Conservation (phyloP, 1,140 invertebrate species). For the Microplitis demolitor region DNA sequence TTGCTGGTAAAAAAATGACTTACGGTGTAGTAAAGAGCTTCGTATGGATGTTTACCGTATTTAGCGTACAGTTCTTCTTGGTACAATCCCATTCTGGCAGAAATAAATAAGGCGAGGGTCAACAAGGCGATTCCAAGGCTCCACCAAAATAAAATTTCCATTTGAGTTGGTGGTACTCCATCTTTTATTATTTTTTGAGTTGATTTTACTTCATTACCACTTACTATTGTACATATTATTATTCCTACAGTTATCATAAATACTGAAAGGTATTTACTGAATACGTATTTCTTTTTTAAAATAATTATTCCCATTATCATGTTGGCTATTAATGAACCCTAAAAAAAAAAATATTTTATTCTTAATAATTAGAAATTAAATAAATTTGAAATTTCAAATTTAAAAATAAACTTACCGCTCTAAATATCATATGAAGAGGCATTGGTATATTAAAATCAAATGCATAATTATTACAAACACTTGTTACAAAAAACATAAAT, state of each 20-base stretch:
- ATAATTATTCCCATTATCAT: constrained; percentile 94
- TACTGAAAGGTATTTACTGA: constrained; percentile 90
- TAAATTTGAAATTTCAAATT: background rate
- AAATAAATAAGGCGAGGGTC: constrained; percentile 88
- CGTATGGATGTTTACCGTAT: constrained; percentile 92
- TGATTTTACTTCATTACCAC: constrained; percentile 70
- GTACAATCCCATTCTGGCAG: constrained; percentile 95
- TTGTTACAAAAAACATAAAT: constrained; percentile 88
- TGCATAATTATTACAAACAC: constrained; percentile 95
- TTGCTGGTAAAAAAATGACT: constrained; percentile 28
- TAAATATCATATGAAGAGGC: constrained; percentile 98
- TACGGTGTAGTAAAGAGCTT: constrained; percentile 92
- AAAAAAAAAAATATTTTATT: constrained; percentile 29
- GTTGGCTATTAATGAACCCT: constrained; percentile 96
- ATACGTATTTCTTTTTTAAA: constrained; percentile 81
- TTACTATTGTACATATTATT: constrained; percentile 88
- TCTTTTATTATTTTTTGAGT: constrained; percentile 36
- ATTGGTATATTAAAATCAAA: constrained; percentile 97
- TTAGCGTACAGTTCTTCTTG: constrained; percentile 88
- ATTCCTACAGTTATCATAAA: constrained; percentile 92
- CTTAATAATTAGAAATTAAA: too few species aligned
- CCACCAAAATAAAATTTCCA: constrained; percentile 81
- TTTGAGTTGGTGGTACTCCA: constrained; percentile 41
- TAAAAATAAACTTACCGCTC: constrained; percentile 74
- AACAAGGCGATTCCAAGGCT: constrained; percentile 82